Evolutionary conservation across 2,888 invertebrate species (phyloP).

Genomic region (Euproctis similis): DNA sequence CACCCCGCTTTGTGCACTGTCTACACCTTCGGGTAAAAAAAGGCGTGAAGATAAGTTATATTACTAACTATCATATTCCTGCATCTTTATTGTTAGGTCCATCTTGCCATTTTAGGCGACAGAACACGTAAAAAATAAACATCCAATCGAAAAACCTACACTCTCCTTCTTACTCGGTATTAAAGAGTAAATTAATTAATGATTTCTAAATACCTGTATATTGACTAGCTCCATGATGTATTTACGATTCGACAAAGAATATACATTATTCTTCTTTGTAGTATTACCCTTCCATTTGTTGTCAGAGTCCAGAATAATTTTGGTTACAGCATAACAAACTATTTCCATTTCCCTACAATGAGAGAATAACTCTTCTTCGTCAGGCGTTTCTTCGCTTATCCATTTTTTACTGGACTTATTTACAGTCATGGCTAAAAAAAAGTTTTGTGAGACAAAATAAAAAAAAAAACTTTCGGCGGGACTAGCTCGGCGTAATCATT

Average conservation of each 20-base stretch:
- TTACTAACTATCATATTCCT: too few relatives aligned
- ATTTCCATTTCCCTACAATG: slow-evolving; percentile 70
- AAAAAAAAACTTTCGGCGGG: slow-evolving; percentile 19
- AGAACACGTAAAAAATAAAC: too few relatives aligned
- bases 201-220: slow-evolving; percentile 61
- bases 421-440: slow-evolving; percentile 30
- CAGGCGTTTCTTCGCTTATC: slow-evolving; percentile 72
- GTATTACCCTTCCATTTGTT: slow-evolving; percentile 62
- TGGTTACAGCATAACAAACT: slow-evolving; percentile 62
- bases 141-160: too few relatives aligned
- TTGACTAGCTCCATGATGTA: slow-evolving; percentile 69
- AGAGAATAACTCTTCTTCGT: slow-evolving; percentile 64
- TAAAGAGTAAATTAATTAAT: neutral
- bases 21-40: too few relatives aligned
- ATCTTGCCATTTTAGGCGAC: too few relatives aligned
- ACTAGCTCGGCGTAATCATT: slow-evolving; percentile 48
- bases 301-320: slow-evolving; percentile 61
- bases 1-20: too few relatives aligned
- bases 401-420: slow-evolving; percentile 62
- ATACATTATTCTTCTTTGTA: slow-evolving; percentile 30
- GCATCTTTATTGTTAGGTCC: too few relatives aligned
- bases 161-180: too few relatives aligned
- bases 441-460: slow-evolving; percentile 18
- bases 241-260: slow-evolving; percentile 55
- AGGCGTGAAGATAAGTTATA: too few relatives aligned